Conservation (phyloP, 1,140 invertebrate genomes). For the Bombus consobrinus region DNA sequence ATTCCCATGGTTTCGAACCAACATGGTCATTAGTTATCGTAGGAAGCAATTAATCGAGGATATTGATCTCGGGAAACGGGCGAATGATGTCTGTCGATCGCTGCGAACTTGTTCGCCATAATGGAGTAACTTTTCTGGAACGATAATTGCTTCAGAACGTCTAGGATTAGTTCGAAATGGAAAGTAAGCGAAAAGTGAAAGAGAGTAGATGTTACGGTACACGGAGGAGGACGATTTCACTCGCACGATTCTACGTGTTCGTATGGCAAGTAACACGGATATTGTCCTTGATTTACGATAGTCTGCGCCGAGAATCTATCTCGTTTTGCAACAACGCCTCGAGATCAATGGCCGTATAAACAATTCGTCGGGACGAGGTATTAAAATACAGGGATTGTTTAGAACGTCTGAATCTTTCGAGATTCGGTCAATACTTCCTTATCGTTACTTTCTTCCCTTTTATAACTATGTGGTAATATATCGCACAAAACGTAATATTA, state of each 20-base stretch:
- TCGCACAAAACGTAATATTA: background rate
- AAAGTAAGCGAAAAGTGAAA: constrained; percentile 70
- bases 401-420: too few relatives aligned
- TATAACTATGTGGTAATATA: background rate
- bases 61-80: background rate
- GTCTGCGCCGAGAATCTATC: background rate
- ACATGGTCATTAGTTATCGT: background rate
- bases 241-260: background rate
- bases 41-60: background rate
- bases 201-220: constrained; percentile 52
- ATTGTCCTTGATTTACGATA: constrained; percentile 18
- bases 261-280: background rate
- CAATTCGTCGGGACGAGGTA: too few relatives aligned
- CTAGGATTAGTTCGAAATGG: constrained; percentile 59
- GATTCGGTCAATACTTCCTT: too few relatives aligned
- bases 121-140: constrained; percentile 24
- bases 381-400: background rate
- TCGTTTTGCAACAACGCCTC: background rate
- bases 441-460: too few relatives aligned
- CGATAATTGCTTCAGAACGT: constrained; percentile 2
- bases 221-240: constrained; percentile 57
- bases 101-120: background rate
- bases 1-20: too few relatives aligned
- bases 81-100: background rate
- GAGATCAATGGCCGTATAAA: background rate